Evolutionary conservation across 2,797 vertebrate species (phyloP).

Genomic region (Channa striata): DNA sequence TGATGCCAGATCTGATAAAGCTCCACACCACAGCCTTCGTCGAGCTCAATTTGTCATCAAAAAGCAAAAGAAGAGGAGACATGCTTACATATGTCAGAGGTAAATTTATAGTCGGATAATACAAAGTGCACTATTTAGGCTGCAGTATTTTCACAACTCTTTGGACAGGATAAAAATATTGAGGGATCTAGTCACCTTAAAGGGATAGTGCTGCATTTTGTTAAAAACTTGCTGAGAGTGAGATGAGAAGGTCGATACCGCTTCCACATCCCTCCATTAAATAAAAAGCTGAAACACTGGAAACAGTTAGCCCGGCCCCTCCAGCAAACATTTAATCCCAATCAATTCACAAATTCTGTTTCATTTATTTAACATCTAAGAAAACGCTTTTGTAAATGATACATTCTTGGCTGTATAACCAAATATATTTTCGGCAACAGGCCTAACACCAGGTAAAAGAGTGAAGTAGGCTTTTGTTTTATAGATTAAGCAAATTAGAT

Average conservation of each 20-base stretch:
- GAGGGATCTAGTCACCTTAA: slow-evolving; percentile 15
- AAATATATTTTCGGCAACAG: too few relatives aligned
- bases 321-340: too few relatives aligned
- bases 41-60: slow-evolving; percentile 66
- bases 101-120: slow-evolving; percentile 39
- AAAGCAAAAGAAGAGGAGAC: slow-evolving; percentile 44
- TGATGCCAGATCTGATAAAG: slow-evolving; percentile 80
- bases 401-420: too few relatives aligned
- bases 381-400: too few relatives aligned
- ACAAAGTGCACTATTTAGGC: slow-evolving; percentile 38
- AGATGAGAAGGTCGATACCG: background rate
- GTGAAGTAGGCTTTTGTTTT: too few relatives aligned
- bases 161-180: slow-evolving; percentile 37
- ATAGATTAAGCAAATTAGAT: too few relatives aligned
- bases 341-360: too few relatives aligned
- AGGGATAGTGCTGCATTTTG: background rate
- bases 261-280: background rate
- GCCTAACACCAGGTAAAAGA: too few relatives aligned
- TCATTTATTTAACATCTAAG: too few relatives aligned
- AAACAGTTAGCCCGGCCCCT: background rate
- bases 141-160: slow-evolving; percentile 53
- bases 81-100: slow-evolving; percentile 38
- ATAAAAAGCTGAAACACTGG: background rate
- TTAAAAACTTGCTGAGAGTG: background rate
- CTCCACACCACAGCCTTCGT: slow-evolving; percentile 53